Evolutionary conservation across 2,113 vertebrate genomes (phyloP).

Genomic region (Cyprinodon variegatus): DNA sequence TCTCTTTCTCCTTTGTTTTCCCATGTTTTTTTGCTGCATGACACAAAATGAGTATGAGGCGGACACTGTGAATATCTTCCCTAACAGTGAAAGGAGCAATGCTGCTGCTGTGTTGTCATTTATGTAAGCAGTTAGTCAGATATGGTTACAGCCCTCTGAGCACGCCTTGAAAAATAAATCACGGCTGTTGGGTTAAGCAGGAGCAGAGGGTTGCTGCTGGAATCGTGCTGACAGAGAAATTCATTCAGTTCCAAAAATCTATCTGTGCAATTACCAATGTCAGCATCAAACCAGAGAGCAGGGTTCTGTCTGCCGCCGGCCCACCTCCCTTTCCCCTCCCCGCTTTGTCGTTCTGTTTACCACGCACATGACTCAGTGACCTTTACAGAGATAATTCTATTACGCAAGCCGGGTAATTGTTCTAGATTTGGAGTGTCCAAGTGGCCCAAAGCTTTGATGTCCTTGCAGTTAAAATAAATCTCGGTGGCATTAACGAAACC

Average conservation of each 20-base stretch:
- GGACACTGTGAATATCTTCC: conserved; percentile 30
- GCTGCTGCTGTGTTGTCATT: conserved; percentile 29
- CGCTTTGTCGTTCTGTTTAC: conserved; percentile 53
- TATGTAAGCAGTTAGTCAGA: conserved; percentile 45
- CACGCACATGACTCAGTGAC: conserved; percentile 58
- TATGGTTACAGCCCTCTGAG: conserved; percentile 45
- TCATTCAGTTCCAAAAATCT: conserved; percentile 37
- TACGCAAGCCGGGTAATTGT: conserved; percentile 75
- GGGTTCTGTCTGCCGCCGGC: conserved; percentile 9
- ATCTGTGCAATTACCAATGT: conserved; percentile 49
- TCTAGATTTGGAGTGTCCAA: conserved; percentile 64
- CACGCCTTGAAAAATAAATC: conserved; percentile 35
- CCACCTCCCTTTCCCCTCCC: neutral
- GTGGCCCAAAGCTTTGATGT: conserved; percentile 49
- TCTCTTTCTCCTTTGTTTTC: neutral
- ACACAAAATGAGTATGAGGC: conserved; percentile 19
- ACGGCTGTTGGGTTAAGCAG: conserved; percentile 33
- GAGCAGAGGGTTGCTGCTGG: conserved; percentile 14
- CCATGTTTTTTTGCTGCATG: neutral
- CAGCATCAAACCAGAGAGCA: conserved; percentile 34
- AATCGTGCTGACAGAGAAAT: conserved; percentile 47
- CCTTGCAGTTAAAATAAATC: conserved; percentile 65
- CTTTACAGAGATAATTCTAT: conserved; percentile 74
- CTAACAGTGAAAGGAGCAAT: conserved; percentile 21
- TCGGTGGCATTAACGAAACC: conserved; percentile 37